Percentiles rank a stretch among this genome's conserved stretches.
These are phyloP conservation scores for Apteryx owenii DNA, from an alignment of 2,113 vertebrate genomes.

Conservation along the genomic window DNA sequence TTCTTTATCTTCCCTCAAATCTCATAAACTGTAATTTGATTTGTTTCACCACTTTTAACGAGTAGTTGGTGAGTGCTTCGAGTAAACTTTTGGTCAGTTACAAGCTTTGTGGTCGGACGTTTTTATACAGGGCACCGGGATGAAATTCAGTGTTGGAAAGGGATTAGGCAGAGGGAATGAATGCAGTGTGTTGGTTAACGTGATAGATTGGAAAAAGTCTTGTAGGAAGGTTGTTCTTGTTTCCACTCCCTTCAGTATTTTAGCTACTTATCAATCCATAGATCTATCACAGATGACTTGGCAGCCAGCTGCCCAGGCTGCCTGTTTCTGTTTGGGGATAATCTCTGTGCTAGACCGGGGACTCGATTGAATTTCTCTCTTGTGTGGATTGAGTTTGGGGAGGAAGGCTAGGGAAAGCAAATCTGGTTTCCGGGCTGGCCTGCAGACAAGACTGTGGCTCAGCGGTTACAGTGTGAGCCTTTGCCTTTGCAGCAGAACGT, in stretches of 20 bases:
- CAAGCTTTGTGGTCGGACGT: neutral
- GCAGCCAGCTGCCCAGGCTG: neutral
- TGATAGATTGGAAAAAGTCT: neutral
- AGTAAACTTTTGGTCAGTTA: neutral
- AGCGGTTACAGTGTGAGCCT: accelerated
- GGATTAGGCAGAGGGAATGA: neutral
- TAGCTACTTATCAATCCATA: neutral
- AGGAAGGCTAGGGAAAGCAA: neutral
- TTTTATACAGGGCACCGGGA: neutral
- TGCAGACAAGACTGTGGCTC: neutral
- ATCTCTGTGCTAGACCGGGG: neutral
- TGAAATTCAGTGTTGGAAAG: neutral
- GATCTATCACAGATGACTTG: neutral
- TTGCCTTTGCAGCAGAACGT: neutral
- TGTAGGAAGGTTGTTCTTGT: neutral
- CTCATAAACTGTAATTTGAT: neutral
- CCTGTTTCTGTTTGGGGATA: neutral
- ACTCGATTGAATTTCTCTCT: neutral
- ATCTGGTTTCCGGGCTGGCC: neutral
- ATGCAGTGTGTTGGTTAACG: neutral
- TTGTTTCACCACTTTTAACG: neutral
- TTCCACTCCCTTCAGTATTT: neutral
- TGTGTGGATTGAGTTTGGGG: neutral
- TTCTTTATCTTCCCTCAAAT: neutral
- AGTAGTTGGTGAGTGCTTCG: neutral